Evolutionary conservation across 2,113 vertebrate species (phyloP).

Genomic region (Leptocoma aspasia): DNA sequence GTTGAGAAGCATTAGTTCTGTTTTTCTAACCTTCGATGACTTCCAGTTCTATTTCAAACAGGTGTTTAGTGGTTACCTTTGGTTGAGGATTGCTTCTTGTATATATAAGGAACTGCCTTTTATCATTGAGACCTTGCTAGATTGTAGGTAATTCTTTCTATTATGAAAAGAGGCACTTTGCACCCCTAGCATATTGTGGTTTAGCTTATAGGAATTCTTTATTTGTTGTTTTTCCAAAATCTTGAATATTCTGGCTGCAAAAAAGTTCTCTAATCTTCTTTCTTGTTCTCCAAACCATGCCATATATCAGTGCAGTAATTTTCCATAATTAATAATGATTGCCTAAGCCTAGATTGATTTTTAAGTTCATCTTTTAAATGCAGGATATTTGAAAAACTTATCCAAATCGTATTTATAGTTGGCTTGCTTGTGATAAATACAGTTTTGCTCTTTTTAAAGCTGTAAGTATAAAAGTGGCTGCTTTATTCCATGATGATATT

Average conservation of each 20-base stretch:
- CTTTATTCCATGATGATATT: neutral
- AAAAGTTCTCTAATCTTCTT: neutral
- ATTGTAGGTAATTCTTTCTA: slow-evolving; percentile 23
- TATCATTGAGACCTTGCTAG: slow-evolving; percentile 26
- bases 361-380: neutral
- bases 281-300: neutral
- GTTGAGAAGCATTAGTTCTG: neutral
- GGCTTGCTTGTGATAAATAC: neutral
- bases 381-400: neutral
- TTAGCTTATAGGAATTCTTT: slow-evolving; percentile 33
- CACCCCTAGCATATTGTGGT: slow-evolving; percentile 1
- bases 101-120: slow-evolving; percentile 31
- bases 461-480: neutral
- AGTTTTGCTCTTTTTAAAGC: neutral
- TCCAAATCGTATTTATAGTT: neutral
- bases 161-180: slow-evolving; percentile 9
- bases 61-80: slow-evolving; percentile 13
- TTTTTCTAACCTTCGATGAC: neutral
- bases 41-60: slow-evolving; percentile 40
- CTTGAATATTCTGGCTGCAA: neutral
- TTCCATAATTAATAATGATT: slow-evolving; percentile 18
- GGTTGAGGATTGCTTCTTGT: slow-evolving; percentile 40
- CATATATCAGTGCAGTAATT: neutral
- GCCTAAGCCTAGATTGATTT: neutral
- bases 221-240: slow-evolving; percentile 6